These are phyloP conservation scores for Hypolimnas misippus DNA, from an alignment of 2,888 invertebrate genomes.

Conservation along the genomic window DNA sequence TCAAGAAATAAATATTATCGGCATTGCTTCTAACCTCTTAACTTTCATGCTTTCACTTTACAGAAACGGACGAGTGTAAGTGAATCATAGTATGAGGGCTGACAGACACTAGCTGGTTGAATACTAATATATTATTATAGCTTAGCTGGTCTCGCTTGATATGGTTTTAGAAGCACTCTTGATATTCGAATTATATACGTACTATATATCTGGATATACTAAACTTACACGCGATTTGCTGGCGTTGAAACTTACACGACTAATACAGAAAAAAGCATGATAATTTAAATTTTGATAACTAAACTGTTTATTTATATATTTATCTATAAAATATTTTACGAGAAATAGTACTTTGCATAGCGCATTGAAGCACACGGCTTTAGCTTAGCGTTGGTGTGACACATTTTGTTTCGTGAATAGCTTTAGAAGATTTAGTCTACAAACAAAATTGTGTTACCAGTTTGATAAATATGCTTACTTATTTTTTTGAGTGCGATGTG, in stretches of 20 bases:
- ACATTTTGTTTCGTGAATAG: constrained; percentile 25
- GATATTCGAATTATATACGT: constrained; percentile 18
- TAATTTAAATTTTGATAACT: constrained; percentile 7
- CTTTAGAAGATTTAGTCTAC: constrained; percentile 7
- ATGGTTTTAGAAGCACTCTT: constrained; percentile 23
- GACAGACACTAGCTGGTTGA: constrained; percentile 61
- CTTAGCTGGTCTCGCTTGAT: constrained; percentile 54
- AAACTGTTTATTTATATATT: constrained; percentile 8
- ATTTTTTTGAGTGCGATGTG: background rate
- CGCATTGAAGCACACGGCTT: constrained; percentile 27
- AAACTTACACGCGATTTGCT: constrained; percentile 33
- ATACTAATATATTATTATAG: constrained; percentile 61
- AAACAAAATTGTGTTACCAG: constrained; percentile 23
- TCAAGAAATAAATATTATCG: constrained; percentile 1
- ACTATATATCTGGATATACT: constrained; percentile 21
- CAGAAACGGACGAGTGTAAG: constrained; percentile 83
- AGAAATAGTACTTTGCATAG: constrained; percentile 10
- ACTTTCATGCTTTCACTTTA: constrained; percentile 81
- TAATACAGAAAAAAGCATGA: constrained; percentile 32
- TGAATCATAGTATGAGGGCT: constrained; percentile 71
- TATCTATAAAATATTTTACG: constrained; percentile 11
- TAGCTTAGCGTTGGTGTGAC: constrained; percentile 22
- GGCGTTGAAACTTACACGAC: constrained; percentile 22
- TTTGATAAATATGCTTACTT: constrained; percentile 10
- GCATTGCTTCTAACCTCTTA: constrained; percentile 71